Evolutionary conservation across 2,888 invertebrate species (phyloP), one percentile per base, ranked within the genome.

Genomic region (Chrysopilus asiliformis): DNA sequence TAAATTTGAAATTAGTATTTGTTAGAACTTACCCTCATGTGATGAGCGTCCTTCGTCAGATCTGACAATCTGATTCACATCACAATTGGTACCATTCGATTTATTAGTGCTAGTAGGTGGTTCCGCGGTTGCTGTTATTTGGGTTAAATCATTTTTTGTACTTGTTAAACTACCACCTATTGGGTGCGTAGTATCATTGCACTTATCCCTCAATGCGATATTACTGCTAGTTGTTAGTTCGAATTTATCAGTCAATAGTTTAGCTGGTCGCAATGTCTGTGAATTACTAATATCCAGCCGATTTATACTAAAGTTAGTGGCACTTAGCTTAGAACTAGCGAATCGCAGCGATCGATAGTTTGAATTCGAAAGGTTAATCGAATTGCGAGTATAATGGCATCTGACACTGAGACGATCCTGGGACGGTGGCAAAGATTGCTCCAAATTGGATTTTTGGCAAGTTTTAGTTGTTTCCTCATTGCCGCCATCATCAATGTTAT

Each of bases 331-430:
- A 34, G 60, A 59, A 39, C 59, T 57, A 18, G 57, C 54, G 39
- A 61, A 60, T 41, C 62, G 53, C 42, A 60, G 49, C 36, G 60
- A 61, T 36, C 60, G 58, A 48, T 60, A 61, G 46, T 56, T 55
- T 34, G 60, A 58, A 44, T 58, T 61, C 31, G 7, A 53, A 41
- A 57, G 50, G 44, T 61, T 60, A 10, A 58, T 55, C 8, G 59
- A 59, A 43, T 60, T 59, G 34, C 61, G 53, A 14, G 57, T 55
- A 35, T 57, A 60, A 38, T 60, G 60, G 9, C 53, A 48, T 18
- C 52, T 50, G 9, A 50, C 49, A n/a, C 45, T 32, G 27, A 31
- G 38, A 24, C 13, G 31, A n/a, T n/a, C n/a, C n/a, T n/a, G n/a
- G n/a, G n/a, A n/a, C n/a, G n/a, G n/a, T n/a, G n/a, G n/a, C n/a